Percentiles rank a stretch among this genome's conserved stretches.
Conservation (phyloP, 2,113 vertebrate species). For the Catagonus wagneri region DNA sequence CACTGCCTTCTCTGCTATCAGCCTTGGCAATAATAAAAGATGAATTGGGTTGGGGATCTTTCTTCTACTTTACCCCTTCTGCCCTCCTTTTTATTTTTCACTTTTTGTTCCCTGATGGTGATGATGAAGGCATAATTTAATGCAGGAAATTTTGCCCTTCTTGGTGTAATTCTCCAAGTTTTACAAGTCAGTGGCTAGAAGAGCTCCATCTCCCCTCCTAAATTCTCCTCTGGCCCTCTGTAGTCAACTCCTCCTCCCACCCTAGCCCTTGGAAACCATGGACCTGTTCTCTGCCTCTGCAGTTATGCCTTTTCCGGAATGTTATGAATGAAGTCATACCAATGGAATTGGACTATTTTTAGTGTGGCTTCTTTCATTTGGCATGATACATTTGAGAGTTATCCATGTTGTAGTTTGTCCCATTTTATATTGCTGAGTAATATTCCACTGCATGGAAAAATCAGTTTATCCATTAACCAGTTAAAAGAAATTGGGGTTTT, state of each 20-base stretch:
- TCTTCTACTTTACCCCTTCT: neutral
- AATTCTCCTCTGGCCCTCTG: neutral
- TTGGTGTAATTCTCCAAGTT: neutral
- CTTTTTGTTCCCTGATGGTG: neutral
- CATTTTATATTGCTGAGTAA: neutral
- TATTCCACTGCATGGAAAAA: neutral
- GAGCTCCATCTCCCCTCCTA: fast-evolving
- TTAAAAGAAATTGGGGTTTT: neutral
- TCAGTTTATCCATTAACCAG: neutral
- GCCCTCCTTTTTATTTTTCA: neutral
- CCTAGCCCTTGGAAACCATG: neutral
- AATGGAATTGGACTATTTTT: neutral
- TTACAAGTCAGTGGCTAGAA: neutral
- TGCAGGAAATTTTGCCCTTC: neutral
- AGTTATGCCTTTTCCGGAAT: slow-evolving; percentile 18
- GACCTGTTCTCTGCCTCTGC: neutral
- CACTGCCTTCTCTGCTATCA: neutral
- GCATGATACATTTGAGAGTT: neutral
- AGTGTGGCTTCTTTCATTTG: neutral
- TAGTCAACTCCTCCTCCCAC: neutral
- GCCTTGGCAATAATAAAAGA: neutral
- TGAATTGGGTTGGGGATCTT: neutral
- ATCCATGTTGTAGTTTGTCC: neutral
- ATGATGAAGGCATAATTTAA: neutral
- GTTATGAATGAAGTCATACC: neutral